phyloP scores from a whole-genome alignment of 2,888 invertebrate species.

The Pheosia gnoma region DNA sequence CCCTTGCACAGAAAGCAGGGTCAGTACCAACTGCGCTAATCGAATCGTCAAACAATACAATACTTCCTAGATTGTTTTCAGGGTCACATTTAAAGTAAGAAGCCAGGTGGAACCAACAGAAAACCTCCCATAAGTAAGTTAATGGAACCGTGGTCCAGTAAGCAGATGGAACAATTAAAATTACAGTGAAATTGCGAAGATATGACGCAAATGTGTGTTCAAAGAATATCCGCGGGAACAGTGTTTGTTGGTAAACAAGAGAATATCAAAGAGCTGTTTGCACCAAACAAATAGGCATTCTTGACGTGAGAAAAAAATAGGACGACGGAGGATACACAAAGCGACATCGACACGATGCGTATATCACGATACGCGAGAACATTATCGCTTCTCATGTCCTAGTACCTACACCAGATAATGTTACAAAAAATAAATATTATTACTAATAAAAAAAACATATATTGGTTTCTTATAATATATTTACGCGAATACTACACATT shows the following conservation, averaged over 20 bases:
- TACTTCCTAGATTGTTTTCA: no score
- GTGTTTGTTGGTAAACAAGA: conserved; percentile 58
- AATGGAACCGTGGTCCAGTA: background rate
- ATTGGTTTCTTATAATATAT: no score
- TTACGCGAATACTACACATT: no score
- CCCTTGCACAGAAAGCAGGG: no score
- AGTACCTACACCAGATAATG: background rate
- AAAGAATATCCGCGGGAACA: conserved; percentile 42
- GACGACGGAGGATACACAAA: conserved; percentile 35
- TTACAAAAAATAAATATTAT: background rate
- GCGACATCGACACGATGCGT: conserved; percentile 9
- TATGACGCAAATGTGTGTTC: conserved; percentile 15
- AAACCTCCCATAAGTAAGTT: background rate
- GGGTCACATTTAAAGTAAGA: no score
- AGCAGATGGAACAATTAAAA: conserved; percentile 3
- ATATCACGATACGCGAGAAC: background rate
- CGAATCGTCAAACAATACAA: no score
- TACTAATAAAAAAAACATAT: background rate
- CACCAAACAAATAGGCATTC: conserved; percentile 47
- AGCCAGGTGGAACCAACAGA: background rate
- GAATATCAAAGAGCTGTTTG: conserved; percentile 59
- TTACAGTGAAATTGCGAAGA: conserved; percentile 10
- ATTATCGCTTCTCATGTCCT: background rate
- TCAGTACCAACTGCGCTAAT: no score
- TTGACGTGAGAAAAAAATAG: conserved; percentile 58